Conservation (phyloP, 2,113 vertebrate genomes). For the Cranoglanis bouderius region DNA sequence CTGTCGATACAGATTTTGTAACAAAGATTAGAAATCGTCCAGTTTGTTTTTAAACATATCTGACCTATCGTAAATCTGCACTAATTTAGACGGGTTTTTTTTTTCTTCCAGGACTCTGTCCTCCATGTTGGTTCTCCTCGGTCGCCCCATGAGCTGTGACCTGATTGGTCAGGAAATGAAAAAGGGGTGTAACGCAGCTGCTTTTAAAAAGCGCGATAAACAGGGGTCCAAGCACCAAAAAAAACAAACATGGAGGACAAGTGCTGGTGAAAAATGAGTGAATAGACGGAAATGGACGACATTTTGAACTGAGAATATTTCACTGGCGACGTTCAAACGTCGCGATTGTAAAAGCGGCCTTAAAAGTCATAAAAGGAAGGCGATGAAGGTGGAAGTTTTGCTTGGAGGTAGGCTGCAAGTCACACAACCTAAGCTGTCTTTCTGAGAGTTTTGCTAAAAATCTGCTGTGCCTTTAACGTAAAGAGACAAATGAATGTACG, state of each 20-base stretch:
- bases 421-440: background rate
- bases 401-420: background rate
- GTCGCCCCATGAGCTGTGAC: too few relatives aligned
- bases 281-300: background rate
- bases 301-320: background rate
- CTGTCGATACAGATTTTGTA: background rate
- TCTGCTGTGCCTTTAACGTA: background rate
- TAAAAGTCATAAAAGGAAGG: background rate
- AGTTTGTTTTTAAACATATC: background rate
- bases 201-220: background rate
- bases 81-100: background rate
- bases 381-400: background rate
- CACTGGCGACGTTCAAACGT: background rate
- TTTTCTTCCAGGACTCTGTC: background rate
- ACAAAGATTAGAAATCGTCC: background rate
- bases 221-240: background rate
- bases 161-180: background rate
- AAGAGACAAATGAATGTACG: conserved; percentile 23
- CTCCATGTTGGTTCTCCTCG: background rate
- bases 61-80: background rate
- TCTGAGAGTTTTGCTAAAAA: background rate
- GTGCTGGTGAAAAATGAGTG: background rate
- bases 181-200: background rate
- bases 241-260: background rate
- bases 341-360: background rate